phyloP scores from a whole-genome alignment of 2,888 invertebrate species.

The Brassicogethes aeneus region DNA sequence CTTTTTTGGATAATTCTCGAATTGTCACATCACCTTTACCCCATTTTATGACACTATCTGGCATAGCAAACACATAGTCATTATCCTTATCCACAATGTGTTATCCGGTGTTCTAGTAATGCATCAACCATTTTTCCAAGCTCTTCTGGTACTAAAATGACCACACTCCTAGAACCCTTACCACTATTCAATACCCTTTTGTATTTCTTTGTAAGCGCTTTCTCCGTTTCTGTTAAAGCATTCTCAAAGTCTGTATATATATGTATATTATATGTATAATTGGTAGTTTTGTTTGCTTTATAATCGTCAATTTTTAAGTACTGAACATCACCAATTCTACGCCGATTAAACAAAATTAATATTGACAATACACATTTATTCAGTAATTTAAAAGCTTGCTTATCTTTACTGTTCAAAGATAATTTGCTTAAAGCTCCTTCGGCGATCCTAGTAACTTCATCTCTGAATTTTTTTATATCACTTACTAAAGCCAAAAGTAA shows the following conservation, averaged over 20 bases:
- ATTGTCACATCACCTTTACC: constrained; percentile 24
- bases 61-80: constrained; percentile 23
- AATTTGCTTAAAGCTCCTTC: too few species aligned
- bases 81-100: constrained; percentile 21
- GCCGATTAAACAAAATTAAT: too few species aligned
- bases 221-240: constrained; percentile 17
- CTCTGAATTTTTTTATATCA: too few species aligned
- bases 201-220: constrained; percentile 18
- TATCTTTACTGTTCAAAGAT: too few species aligned
- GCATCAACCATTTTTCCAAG: constrained; percentile 18
- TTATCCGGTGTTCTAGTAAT: constrained; percentile 17
- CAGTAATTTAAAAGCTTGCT: too few species aligned
- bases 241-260: constrained; percentile 22
- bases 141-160: constrained; percentile 21
- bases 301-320: constrained; percentile 18
- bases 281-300: constrained; percentile 8
- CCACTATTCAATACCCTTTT: constrained; percentile 23
- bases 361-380: too few species aligned
- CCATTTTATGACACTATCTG: constrained; percentile 20
- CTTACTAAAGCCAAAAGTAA: too few species aligned
- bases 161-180: constrained; percentile 24
- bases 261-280: too few species aligned
- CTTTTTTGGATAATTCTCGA: constrained; percentile 16
- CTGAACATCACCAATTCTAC: constrained; percentile 18
- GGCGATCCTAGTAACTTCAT: too few species aligned